These are phyloP conservation scores for Epizoanthus fatuus DNA, from an alignment of 92 coral and sea anemone genomes.

Conservation along the genomic window DNA sequence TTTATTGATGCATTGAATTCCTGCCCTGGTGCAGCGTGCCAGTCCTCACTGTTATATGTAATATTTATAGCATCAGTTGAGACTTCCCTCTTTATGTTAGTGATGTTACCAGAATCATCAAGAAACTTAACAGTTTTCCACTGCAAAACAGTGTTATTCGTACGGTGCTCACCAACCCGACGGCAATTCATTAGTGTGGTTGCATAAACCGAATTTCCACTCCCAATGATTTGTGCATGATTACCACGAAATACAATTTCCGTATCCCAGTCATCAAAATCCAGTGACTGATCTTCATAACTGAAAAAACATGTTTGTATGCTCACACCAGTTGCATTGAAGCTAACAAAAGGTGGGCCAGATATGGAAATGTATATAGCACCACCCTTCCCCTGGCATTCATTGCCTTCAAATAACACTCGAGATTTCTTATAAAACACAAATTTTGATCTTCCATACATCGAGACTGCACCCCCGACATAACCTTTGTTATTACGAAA, in stretches of 20 bases:
- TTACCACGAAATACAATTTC: conserved; percentile 67
- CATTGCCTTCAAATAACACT: conserved; percentile 55
- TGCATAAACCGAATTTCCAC: conserved; percentile 78
- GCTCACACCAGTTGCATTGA: conserved; percentile 46
- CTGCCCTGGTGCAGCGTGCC: conserved; percentile 87
- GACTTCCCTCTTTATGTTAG: conserved; percentile 46
- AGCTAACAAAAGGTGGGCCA: conserved; percentile 70
- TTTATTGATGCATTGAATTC: conserved; percentile 69
- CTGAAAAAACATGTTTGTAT: conserved; percentile 65
- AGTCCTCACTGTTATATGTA: conserved; percentile 31
- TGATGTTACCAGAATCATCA: conserved; percentile 19
- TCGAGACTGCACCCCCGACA: conserved; percentile 77
- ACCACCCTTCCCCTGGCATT: conserved; percentile 65
- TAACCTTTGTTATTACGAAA: conserved; percentile 67
- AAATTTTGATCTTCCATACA: conserved; percentile 74
- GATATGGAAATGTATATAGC: conserved; percentile 64
- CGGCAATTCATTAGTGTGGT: conserved; percentile 66
- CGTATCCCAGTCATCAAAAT: conserved; percentile 68
- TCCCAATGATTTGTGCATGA: conserved; percentile 51
- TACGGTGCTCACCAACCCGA: conserved; percentile 54
- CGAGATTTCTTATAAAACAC: conserved; percentile 59
- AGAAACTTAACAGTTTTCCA: conserved; percentile 59
- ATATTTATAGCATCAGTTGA: conserved; percentile 60
- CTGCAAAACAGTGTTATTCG: conserved; percentile 52
- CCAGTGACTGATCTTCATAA: conserved; percentile 47